phyloP scores from a whole-genome alignment of 2,888 invertebrate species.

The Cataglyphis altisquamis region DNA sequence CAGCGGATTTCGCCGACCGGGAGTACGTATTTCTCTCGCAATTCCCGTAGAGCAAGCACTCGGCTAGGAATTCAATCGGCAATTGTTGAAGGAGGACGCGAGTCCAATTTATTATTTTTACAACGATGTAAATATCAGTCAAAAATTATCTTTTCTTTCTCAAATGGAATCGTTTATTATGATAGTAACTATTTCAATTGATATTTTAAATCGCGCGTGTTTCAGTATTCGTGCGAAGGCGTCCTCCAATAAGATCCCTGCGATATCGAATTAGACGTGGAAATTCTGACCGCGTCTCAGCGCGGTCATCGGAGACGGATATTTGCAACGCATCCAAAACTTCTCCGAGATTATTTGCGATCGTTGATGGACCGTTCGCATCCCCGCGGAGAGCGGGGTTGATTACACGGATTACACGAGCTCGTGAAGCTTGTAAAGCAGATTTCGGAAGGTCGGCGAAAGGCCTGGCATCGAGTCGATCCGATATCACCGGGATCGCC shows the following conservation, averaged over 20 bases:
- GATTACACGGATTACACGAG: slow-evolving; percentile 60
- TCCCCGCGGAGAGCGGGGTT: slow-evolving; percentile 66
- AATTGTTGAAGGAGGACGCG: slow-evolving; percentile 64
- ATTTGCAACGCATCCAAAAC: slow-evolving; percentile 63
- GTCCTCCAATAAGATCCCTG: not conserved
- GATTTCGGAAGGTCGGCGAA: slow-evolving; percentile 47
- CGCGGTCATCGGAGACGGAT: slow-evolving; percentile 54
- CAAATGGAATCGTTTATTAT: not conserved
- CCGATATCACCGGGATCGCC: slow-evolving; percentile 34
- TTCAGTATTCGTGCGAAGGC: not conserved
- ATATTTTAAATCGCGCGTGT: too few species aligned
- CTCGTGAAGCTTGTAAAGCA: slow-evolving; percentile 53
- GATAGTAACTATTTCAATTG: too few species aligned
- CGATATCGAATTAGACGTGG: not conserved
- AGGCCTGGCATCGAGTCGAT: slow-evolving; percentile 60
- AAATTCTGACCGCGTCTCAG: not conserved
- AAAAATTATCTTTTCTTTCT: not conserved
- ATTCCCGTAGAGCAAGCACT: slow-evolving; percentile 17
- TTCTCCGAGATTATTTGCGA: slow-evolving; percentile 66
- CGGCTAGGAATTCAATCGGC: slow-evolving; percentile 36
- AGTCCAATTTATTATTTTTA: slow-evolving; percentile 43
- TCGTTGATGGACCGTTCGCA: slow-evolving; percentile 57
- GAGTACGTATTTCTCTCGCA: slow-evolving; percentile 32
- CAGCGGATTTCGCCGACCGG: slow-evolving; percentile 64
- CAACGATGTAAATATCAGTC: not conserved